A percentile compares a stretch with the other conserved stretches of the same genome.
Conservation (phyloP, 2,797 vertebrate genomes). For the Delichon dasypus region DNA sequence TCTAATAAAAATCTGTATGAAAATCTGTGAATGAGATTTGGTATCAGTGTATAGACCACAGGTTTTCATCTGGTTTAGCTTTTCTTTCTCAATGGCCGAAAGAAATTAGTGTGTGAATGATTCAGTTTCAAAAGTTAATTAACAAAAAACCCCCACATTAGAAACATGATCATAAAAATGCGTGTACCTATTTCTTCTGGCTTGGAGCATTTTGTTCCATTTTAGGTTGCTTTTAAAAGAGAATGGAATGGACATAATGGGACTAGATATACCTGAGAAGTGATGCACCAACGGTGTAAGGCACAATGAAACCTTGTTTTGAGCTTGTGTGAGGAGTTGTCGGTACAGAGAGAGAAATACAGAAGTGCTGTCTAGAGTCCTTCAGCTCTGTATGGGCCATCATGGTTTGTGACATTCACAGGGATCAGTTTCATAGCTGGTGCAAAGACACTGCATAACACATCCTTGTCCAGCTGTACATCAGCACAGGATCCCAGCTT, state of each 20-base stretch:
- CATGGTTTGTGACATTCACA: not conserved
- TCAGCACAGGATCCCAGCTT: not conserved
- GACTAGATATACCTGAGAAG: not conserved
- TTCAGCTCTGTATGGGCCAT: not conserved
- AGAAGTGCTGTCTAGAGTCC: not conserved
- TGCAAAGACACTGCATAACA: not conserved
- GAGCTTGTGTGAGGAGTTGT: not conserved
- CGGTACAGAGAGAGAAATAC: not conserved
- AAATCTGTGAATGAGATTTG: constrained; percentile 44
- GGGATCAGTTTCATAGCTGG: not conserved
- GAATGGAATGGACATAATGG: not conserved
- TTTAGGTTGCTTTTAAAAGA: not conserved
- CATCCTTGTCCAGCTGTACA: not conserved
- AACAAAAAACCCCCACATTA: not conserved
- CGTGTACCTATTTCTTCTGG: not conserved
- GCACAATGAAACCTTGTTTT: not conserved
- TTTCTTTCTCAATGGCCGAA: not conserved
- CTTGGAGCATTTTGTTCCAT: not conserved
- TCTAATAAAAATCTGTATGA: constrained; percentile 11
- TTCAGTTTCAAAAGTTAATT: not conserved
- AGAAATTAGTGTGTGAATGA: not conserved
- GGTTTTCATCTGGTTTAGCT: constrained; percentile 25
- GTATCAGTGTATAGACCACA: not conserved
- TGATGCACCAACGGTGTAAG: not conserved
- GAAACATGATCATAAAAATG: not conserved